Conservation (phyloP, 2,113 vertebrate species). For the Rhinopomastus cyanomelas region DNA sequence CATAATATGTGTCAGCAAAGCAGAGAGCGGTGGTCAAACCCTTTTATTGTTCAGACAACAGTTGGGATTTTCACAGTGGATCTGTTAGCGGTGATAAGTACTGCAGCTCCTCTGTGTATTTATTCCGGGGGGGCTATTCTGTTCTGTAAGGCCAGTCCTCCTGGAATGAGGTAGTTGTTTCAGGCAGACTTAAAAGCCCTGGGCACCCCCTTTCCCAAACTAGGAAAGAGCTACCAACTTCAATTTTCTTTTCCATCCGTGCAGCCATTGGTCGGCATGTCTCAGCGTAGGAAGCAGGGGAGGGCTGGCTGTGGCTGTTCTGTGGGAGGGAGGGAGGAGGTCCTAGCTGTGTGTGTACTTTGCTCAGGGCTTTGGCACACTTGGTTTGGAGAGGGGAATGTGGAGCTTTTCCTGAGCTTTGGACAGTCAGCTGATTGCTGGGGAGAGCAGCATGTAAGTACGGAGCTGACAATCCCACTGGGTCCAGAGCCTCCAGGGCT, state of each 20-base stretch:
- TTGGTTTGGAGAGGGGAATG: neutral
- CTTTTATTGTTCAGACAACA: too few relatives aligned
- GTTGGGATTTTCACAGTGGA: too few relatives aligned
- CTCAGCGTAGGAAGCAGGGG: neutral
- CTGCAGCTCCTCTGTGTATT: neutral
- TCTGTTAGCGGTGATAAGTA: too few relatives aligned
- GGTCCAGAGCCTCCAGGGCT: rapidly evolving
- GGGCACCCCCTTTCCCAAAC: neutral
- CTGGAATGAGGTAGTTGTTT: neutral
- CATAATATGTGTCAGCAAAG: too few relatives aligned
- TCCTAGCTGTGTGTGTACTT: neutral
- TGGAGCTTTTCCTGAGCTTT: neutral
- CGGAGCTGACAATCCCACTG: neutral
- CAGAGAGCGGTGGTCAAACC: too few relatives aligned
- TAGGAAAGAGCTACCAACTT: neutral
- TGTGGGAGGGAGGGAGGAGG: neutral
- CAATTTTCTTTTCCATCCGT: too few relatives aligned
- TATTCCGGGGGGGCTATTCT: neutral
- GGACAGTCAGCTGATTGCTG: rapidly evolving
- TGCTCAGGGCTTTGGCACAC: neutral
- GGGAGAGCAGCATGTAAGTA: neutral
- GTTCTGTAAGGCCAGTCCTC: neutral
- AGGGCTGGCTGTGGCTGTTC: neutral
- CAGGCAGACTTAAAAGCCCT: neutral
- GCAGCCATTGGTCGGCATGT: too few relatives aligned